phyloP scores from a whole-genome alignment of 2,113 vertebrate genomes.

The Poeciliopsis turrubarensis region DNA sequence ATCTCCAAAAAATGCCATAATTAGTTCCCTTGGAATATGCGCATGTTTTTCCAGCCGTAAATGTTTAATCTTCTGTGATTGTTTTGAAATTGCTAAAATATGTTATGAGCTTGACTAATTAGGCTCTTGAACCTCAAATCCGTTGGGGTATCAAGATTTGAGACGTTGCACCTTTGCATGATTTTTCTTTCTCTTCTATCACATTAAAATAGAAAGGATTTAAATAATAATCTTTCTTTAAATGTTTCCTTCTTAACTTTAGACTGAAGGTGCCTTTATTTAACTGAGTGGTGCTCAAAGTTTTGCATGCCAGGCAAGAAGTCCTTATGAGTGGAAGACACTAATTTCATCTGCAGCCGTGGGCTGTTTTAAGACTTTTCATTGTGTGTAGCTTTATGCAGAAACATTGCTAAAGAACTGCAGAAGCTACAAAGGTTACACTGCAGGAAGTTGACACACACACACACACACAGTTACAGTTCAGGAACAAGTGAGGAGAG shows the following conservation, averaged over 20 bases:
- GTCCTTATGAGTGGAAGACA: neutral
- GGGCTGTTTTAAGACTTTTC: neutral
- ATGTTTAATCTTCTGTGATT: neutral
- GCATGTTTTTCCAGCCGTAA: neutral
- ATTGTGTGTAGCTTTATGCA: conserved; percentile 3
- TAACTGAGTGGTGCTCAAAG: neutral
- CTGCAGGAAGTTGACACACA: conserved; percentile 10
- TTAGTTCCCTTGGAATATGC: neutral
- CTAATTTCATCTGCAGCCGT: neutral
- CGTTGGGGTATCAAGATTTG: neutral
- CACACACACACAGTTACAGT: neutral
- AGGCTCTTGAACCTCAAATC: neutral
- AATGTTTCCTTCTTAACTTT: neutral
- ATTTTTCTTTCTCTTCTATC: neutral
- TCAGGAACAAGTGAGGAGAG: conserved; percentile 31
- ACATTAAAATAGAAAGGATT: neutral
- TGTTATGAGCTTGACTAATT: neutral
- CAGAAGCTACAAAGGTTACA: conserved; percentile 21
- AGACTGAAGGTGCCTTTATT: neutral
- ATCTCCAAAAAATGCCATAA: neutral
- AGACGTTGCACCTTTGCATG: neutral
- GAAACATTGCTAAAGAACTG: conserved; percentile 31
- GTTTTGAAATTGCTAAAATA: neutral
- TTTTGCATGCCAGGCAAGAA: neutral
- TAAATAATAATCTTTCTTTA: neutral